Evolutionary conservation across 2,113 vertebrate species (phyloP), one percentile per base, ranked within the genome.

Genomic region (Oxyura jamaicensis): DNA sequence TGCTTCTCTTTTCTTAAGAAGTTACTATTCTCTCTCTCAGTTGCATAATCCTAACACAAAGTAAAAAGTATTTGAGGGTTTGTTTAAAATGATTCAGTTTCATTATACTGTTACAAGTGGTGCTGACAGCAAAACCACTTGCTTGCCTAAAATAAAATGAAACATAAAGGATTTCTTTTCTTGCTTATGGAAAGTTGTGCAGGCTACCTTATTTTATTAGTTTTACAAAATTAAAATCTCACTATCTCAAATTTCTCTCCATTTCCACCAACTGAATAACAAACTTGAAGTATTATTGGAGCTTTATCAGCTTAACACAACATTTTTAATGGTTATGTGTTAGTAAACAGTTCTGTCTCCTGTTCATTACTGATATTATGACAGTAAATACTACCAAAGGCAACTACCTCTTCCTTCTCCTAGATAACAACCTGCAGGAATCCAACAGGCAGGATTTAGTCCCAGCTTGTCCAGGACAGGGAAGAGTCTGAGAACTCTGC

Each of bases 21-120:
- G 81, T 92, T 96, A 93, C 94, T 96, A 87, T 96, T 94, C 81
- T 92, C 74, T 92, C 74, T 93, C 91, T 83, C 67, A 73, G 67
- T 91, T 96, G 91, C 91, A 85, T 96, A 96, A 96, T 98, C 96
- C 96, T 97, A 96, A 97, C 75, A 97, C 97, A 98, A 97, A 98
- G 96, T 96, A 96, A 97, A 92, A 86, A 78, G 63, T 96, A 96
- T 98, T 97, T 97, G 95, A 95, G 94, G 79, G 95, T 97, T 97
- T 97, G 94, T 73, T 83, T 94, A 90, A 97, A 95, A 98, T 93
- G 74, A 97, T 97, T 98, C 97, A 83, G 90, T 97, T 97, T 96
- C 97, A 98, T 97, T 98, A 96, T 96, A 90, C 82, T 95, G 94
- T 97, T 97, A 97, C 93, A 97, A 96, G 91, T 82, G 69, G 96